phyloP scores from a whole-genome alignment of 2,888 invertebrate species.

The Anaspis maculata region DNA sequence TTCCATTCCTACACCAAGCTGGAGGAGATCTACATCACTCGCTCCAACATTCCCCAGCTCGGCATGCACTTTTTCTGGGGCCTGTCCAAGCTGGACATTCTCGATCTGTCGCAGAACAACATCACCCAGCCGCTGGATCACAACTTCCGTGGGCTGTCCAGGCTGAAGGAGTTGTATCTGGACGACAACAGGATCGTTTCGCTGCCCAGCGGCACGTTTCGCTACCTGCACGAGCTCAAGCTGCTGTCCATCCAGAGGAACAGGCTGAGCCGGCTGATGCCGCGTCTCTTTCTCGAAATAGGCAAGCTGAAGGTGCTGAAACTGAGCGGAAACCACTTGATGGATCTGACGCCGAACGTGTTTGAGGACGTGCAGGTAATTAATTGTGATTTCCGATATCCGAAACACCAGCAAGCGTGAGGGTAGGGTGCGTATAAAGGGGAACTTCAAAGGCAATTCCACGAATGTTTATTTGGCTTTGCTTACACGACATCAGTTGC shows the following conservation, averaged over 20 bases:
- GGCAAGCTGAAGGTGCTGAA: conserved; percentile 63
- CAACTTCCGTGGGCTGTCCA: conserved; percentile 67
- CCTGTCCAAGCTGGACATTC: conserved; percentile 47
- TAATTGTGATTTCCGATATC: conserved; percentile 1
- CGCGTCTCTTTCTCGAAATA: conserved; percentile 66
- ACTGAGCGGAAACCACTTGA: conserved; percentile 65
- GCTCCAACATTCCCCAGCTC: conserved; percentile 70
- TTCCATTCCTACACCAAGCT: conserved; percentile 50
- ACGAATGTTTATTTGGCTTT: not conserved
- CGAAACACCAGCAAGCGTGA: not conserved
- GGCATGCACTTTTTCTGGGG: conserved; percentile 75
- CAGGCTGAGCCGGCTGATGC: conserved; percentile 59
- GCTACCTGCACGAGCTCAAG: conserved; percentile 51
- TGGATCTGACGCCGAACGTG: conserved; percentile 68
- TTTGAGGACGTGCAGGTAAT: conserved; percentile 61
- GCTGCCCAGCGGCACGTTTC: conserved; percentile 71
- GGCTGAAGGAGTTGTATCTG: conserved; percentile 61
- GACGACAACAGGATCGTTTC: conserved; percentile 69
- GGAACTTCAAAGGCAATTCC: not conserved
- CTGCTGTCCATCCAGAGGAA: conserved; percentile 60
- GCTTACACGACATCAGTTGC: not conserved
- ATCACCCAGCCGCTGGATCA: conserved; percentile 62
- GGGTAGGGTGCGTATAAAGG: not conserved
- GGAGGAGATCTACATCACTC: conserved; percentile 66
- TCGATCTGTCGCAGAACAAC: conserved; percentile 70